Percentiles rank a stretch among this genome's conserved stretches.
Evolutionary conservation across 2,797 vertebrate species (phyloP).

Genomic region (Micromesistius poutassou): DNA sequence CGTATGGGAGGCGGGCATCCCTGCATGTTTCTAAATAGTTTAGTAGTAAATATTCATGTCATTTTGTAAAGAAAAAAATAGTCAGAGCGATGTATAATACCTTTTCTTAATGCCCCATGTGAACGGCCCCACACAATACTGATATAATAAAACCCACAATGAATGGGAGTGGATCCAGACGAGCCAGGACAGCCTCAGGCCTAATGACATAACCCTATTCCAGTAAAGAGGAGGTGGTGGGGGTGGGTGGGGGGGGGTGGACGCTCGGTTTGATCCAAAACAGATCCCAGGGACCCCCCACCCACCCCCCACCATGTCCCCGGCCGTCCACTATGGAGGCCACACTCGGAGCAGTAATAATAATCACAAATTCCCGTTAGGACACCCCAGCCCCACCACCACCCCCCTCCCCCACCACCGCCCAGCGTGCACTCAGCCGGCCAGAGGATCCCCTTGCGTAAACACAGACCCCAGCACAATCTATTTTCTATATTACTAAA

Average conservation of each 20-base stretch:
- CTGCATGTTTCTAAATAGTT: not conserved
- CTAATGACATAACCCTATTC: not conserved
- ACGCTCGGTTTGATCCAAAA: not conserved
- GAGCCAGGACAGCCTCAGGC: not conserved
- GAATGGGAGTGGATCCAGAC: not conserved
- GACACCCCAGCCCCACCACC: not conserved
- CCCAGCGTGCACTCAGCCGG: not conserved
- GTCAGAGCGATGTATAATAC: not conserved
- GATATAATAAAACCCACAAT: not conserved
- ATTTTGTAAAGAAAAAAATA: not conserved
- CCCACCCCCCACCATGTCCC: no score
- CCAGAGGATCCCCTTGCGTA: not conserved
- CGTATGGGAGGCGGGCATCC: not conserved
- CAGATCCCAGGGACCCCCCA: not conserved
- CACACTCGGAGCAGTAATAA: not conserved
- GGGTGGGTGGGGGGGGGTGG: no score
- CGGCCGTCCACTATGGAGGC: not conserved
- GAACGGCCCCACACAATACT: not conserved
- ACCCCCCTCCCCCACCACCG: no score
- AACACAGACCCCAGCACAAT: not conserved
- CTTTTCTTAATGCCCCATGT: not conserved
- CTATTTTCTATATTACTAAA: conserved; percentile 54
- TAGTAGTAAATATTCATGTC: no score
- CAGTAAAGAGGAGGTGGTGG: not conserved
- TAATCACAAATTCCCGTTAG: conserved; percentile 1